Evolutionary conservation across 2,888 invertebrate species (phyloP).

Genomic region (Homarus gammarus): DNA sequence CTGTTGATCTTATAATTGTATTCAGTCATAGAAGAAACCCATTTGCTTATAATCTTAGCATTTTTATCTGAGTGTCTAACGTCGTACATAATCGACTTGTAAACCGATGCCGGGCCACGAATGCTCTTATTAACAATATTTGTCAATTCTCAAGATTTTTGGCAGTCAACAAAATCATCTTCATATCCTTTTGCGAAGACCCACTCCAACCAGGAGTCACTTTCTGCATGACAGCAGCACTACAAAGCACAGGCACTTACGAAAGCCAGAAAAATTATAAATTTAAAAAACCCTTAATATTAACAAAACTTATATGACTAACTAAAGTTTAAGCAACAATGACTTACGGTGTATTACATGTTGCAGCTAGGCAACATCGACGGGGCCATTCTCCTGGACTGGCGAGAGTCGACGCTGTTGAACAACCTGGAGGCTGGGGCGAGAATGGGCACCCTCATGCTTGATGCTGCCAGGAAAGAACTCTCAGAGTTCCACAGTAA

Average conservation of each 20-base stretch:
- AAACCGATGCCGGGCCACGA: too few relatives aligned
- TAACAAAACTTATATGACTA: too few relatives aligned
- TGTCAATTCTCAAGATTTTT: too few relatives aligned
- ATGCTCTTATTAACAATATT: slow-evolving; percentile 77
- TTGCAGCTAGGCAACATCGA: slow-evolving; percentile 91
- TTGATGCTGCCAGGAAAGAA: slow-evolving; percentile 75
- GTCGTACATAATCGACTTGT: too few relatives aligned
- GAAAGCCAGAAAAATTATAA: not conserved
- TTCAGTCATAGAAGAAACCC: too few relatives aligned
- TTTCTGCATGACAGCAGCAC: not conserved
- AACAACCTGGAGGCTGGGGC: slow-evolving; percentile 94
- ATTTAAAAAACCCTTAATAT: too few relatives aligned
- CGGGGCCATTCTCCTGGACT: slow-evolving; percentile 91
- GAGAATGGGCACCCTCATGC: slow-evolving; percentile 83
- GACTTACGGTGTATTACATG: not conserved
- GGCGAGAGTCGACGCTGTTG: slow-evolving; percentile 91
- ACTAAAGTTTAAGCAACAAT: not conserved
- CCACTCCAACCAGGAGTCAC: not conserved
- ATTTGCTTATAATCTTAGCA: too few relatives aligned
- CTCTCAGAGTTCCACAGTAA: slow-evolving; percentile 73
- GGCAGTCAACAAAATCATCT: too few relatives aligned
- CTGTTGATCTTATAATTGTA: too few relatives aligned
- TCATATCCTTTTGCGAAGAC: not conserved
- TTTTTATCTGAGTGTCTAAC: too few relatives aligned
- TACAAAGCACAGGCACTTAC: not conserved